Evolutionary conservation across 2,888 invertebrate species (phyloP).

Genomic region (Seira musarum): DNA sequence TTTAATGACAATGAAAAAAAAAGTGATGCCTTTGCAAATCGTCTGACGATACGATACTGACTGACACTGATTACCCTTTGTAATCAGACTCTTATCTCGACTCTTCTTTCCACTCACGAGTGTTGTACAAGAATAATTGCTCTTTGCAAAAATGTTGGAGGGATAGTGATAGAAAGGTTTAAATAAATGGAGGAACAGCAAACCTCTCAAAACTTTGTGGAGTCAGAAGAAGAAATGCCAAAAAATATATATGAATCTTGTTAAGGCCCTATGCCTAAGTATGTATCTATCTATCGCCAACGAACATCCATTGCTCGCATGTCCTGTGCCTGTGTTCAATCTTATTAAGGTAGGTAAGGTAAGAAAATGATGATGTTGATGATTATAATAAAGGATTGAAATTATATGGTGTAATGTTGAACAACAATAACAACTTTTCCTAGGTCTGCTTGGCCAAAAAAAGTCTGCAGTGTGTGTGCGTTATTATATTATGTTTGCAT

Average conservation of each 20-base stretch:
- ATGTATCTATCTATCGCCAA: not conserved
- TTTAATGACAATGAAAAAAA: conserved; percentile 33
- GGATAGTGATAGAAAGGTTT: not conserved
- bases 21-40: not conserved
- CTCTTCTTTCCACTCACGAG: not conserved
- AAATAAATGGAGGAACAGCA: not conserved
- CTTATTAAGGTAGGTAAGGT: conserved; percentile 47
- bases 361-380: not conserved
- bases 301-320: too few relatives aligned
- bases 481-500: not conserved
- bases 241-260: not conserved
- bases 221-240: conserved; percentile 22
- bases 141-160: not conserved
- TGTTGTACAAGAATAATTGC: not conserved
- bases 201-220: not conserved
- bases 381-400: not conserved
- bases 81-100: not conserved
- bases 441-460: not conserved
- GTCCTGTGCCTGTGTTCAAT: not conserved
- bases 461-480: not conserved
- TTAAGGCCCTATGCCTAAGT: not conserved
- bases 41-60: not conserved
- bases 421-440: not conserved
- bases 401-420: not conserved
- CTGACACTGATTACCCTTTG: not conserved